Evolutionary conservation across 2,888 invertebrate species (phyloP).

Genomic region (Latrodectus hesperus): DNA sequence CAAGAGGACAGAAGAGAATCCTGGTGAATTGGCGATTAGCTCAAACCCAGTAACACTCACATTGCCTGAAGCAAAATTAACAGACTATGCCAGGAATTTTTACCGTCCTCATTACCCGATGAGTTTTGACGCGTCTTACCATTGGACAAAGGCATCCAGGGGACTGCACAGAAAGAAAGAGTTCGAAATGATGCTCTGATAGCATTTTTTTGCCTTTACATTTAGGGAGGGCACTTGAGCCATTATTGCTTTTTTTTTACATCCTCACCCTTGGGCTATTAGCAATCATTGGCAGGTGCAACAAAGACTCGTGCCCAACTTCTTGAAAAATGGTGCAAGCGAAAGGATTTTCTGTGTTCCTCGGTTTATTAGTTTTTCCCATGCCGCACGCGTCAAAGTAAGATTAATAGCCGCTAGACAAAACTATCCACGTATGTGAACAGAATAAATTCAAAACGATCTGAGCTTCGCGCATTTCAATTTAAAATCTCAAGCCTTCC

Average conservation of each 20-base stretch:
- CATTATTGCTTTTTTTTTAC: conserved; percentile 3
- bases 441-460: conserved; percentile 29
- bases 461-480: no score
- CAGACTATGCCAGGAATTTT: conserved; percentile 40
- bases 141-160: conserved; percentile 8
- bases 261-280: conserved; percentile 31
- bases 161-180: conserved; percentile 21
- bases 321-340: not conserved
- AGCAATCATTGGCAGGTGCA: conserved; percentile 49
- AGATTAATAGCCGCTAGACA: conserved; percentile 37
- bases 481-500: no score
- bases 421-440: conserved; percentile 13
- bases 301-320: conserved; percentile 13
- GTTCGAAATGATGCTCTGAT: conserved; percentile 6
- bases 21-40: conserved; percentile 26
- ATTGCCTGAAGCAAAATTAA: conserved; percentile 23
- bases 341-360: not conserved
- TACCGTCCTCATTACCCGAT: conserved; percentile 30
- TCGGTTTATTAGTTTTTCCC: conserved; percentile 34
- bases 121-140: not conserved
- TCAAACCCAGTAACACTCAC: conserved; percentile 10
- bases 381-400: conserved; percentile 27
- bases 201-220: not conserved
- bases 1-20: conserved; percentile 1
- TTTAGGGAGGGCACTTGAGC: conserved; percentile 23